Conservation (phyloP, 2,888 invertebrate species). For the Syritta pipiens region DNA sequence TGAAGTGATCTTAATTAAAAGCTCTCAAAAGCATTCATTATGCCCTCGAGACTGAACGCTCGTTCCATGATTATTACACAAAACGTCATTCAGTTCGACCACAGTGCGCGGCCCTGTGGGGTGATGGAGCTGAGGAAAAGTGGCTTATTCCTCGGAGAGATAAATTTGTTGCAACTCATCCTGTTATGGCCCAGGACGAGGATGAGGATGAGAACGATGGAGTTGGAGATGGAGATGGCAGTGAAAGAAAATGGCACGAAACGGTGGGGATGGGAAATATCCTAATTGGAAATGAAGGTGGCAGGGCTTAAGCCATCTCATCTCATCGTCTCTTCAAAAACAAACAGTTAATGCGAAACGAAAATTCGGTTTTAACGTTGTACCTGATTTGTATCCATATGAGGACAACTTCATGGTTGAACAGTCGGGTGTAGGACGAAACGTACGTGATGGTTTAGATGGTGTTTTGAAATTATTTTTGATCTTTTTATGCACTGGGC, state of each 20-base stretch:
- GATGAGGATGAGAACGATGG: background rate
- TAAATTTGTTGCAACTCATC: conserved; percentile 44
- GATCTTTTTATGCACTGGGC: too few relatives aligned
- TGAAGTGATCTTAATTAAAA: conserved; percentile 68
- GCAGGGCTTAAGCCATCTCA: conserved; percentile 28
- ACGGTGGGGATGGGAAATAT: too few relatives aligned
- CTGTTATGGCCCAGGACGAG: conserved; percentile 6
- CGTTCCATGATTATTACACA: conserved; percentile 46
- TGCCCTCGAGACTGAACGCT: conserved; percentile 47
- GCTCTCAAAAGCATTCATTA: conserved; percentile 58
- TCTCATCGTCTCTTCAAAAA: conserved; percentile 26
- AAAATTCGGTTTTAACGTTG: conserved; percentile 42
- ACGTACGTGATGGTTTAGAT: background rate
- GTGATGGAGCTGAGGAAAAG: conserved; percentile 2
- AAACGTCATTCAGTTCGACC: conserved; percentile 48
- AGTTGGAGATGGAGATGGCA: too few relatives aligned
- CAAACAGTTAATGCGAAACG: conserved; percentile 41
- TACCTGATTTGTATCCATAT: conserved; percentile 42
- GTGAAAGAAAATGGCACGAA: too few relatives aligned
- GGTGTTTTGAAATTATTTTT: too few relatives aligned
- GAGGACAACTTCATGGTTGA: background rate
- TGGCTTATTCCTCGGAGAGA: conserved; percentile 24
- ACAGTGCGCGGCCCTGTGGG: background rate
- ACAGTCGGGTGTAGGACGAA: conserved; percentile 16
- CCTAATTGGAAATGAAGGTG: conserved; percentile 53